Conservation (phyloP, 1,140 invertebrate species). For the Mercenaria mercenaria region DNA sequence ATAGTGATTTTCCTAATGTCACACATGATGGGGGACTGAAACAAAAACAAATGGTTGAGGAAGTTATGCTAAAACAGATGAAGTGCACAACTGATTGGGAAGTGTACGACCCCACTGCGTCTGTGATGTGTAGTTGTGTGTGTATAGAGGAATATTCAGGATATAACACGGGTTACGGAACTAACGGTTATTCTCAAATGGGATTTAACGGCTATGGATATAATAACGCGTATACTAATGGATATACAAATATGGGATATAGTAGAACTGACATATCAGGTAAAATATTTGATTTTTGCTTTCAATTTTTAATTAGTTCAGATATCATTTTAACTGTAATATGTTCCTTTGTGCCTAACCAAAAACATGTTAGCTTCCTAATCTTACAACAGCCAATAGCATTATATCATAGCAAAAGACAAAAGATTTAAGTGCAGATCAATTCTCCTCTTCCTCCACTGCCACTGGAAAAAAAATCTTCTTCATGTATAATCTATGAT, state of each 20-base stretch:
- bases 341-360: no score
- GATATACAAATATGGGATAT: conserved; percentile 56
- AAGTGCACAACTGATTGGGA: conserved; percentile 58
- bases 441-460: no score
- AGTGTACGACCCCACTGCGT: conserved; percentile 7
- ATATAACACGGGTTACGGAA: conserved; percentile 65
- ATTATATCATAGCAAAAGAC: no score
- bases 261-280: conserved; percentile 44
- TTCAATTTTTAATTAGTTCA: no score
- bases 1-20: not conserved
- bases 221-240: conserved; percentile 36
- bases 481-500: no score
- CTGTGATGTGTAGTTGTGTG: conserved; percentile 74
- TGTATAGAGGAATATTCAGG: conserved; percentile 79
- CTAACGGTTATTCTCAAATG: conserved; percentile 45
- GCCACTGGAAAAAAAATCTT: no score
- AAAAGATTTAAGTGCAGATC: no score
- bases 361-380: no score
- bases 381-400: no score
- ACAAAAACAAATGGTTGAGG: conserved; percentile 7
- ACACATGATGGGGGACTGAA: not conserved
- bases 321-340: no score
- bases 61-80: conserved; percentile 46
- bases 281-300: not conserved
- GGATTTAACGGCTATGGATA: conserved; percentile 51